phyloP scores from a whole-genome alignment of 2,797 vertebrate species.

The Delichon dasypus region DNA sequence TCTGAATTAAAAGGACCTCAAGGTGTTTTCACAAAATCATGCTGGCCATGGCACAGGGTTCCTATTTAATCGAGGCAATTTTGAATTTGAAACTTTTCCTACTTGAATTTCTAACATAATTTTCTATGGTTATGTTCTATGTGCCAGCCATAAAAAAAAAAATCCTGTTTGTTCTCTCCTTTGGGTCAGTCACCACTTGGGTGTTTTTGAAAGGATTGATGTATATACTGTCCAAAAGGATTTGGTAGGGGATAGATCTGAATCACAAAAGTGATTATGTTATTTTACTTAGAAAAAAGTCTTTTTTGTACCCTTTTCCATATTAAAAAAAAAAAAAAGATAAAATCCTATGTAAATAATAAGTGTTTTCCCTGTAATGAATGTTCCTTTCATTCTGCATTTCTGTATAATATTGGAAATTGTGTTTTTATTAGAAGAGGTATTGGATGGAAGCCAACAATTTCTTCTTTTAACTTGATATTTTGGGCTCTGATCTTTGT shows the following conservation, averaged over 20 bases:
- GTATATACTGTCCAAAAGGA: constrained; percentile 3
- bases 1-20: constrained; percentile 4
- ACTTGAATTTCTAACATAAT: constrained; percentile 45
- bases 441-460: constrained; percentile 75
- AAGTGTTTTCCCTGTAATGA: constrained; percentile 76
- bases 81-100: constrained; percentile 14
- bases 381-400: constrained; percentile 76
- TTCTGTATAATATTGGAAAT: constrained; percentile 78
- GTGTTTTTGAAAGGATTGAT: constrained; percentile 39
- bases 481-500: constrained; percentile 83
- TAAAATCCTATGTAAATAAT: constrained; percentile 79
- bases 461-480: constrained; percentile 83
- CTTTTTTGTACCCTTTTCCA: constrained; percentile 69
- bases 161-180: constrained; percentile 27
- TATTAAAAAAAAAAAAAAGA: constrained; percentile 72
- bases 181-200: constrained; percentile 10
- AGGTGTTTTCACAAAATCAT: constrained; percentile 31
- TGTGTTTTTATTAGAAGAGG: constrained; percentile 77
- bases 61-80: constrained; percentile 8
- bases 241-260: constrained; percentile 63
- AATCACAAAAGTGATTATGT: constrained; percentile 64
- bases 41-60: not conserved
- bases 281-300: constrained; percentile 72
- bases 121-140: constrained; percentile 32
- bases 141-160: constrained; percentile 17